Base-by-base conservation (phyloP, 1,140 invertebrate species). In the Galendromus occidentalis region DNA sequence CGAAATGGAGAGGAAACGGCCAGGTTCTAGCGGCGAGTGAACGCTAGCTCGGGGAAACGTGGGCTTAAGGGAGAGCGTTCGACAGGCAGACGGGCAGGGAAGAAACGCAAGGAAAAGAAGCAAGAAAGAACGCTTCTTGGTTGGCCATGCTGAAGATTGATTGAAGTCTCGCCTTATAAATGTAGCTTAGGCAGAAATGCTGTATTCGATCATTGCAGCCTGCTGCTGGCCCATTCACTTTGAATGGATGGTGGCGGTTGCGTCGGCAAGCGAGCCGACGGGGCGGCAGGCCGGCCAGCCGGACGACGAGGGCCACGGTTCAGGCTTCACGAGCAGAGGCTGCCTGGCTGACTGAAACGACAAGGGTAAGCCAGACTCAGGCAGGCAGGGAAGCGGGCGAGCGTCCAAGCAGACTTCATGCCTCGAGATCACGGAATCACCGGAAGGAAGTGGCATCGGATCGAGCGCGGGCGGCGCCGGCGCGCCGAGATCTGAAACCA, bases 81-180 rank as follows among this genome's bases (percentile, higher is more conserved):
- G 28, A 7, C 14, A 25, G 51, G 25, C 14, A 9, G 33, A 59
- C 25, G 51, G 51, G 20, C 51, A 22, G 14, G 45, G 5, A 47
- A 25, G 14, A 9, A 17, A 14, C 51, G 25, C 2, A 33, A 59
- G 33, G 9, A 25, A 14, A 14, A 17, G 2, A 6, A 59, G 25
- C n/a, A 29, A n/a, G 51, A 25, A 4, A 29, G 25, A 12, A 33
- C 12, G 51, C 33, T 59, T 59, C 33, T 17, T 33, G 25, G 51
- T 14, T 47, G 5, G 45, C 18, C 14, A 59, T 59, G 51, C 9
- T 59, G 51, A 59, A 59, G 51, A 59, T 59, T 59, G 51, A 59
- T 59, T 59, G 51, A 59, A 59, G 51, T 59, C 51, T 59, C 51
- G 25, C 22, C 22, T 59, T 59, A 59, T 59, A 59, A 59, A 59